phyloP scores from a whole-genome alignment of 92 coral and sea anemone genomes.

The Galaxea fascicularis region DNA sequence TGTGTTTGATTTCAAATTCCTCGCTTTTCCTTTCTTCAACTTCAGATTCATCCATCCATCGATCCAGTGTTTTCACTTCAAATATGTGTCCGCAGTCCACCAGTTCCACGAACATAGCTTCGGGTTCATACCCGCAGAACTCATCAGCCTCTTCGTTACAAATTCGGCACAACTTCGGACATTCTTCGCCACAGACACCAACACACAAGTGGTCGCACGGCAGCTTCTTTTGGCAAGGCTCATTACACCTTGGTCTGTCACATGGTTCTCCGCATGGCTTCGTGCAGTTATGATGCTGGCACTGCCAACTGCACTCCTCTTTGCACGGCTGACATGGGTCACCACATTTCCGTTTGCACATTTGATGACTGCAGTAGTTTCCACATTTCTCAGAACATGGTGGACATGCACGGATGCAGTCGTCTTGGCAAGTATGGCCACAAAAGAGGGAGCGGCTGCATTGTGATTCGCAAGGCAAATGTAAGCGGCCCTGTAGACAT shows the following conservation, averaged over 20 bases:
- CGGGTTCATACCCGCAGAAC: slow-evolving; percentile 68
- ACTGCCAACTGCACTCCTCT: slow-evolving; percentile 76
- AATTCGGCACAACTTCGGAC: slow-evolving; percentile 92
- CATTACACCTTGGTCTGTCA: slow-evolving; percentile 75
- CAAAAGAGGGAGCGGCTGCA: slow-evolving; percentile 86
- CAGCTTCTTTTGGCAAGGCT: slow-evolving; percentile 60
- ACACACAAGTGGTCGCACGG: slow-evolving; percentile 80
- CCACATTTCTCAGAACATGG: slow-evolving; percentile 75
- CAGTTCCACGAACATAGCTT: slow-evolving; percentile 79
- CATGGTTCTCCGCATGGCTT: slow-evolving; percentile 80
- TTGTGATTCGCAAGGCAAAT: slow-evolving; percentile 67
- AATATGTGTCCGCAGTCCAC: slow-evolving; percentile 86
- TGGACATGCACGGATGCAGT: slow-evolving; percentile 81
- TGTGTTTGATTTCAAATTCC: slow-evolving; percentile 61
- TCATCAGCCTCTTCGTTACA: slow-evolving; percentile 73
- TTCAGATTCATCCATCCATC: slow-evolving; percentile 68
- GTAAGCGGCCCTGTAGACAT: slow-evolving; percentile 84
- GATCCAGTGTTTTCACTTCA: slow-evolving; percentile 83
- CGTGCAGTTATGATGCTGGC: slow-evolving; percentile 66
- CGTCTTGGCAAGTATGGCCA: slow-evolving; percentile 74
- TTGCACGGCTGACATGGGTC: slow-evolving; percentile 74
- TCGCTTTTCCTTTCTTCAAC: slow-evolving; percentile 7
- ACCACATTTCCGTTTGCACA: slow-evolving; percentile 79
- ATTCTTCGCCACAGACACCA: slow-evolving; percentile 94
- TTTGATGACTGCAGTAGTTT: slow-evolving; percentile 83